Evolutionary conservation across 1,140 invertebrate species (phyloP).

Genomic region (Maniola jurtina): DNA sequence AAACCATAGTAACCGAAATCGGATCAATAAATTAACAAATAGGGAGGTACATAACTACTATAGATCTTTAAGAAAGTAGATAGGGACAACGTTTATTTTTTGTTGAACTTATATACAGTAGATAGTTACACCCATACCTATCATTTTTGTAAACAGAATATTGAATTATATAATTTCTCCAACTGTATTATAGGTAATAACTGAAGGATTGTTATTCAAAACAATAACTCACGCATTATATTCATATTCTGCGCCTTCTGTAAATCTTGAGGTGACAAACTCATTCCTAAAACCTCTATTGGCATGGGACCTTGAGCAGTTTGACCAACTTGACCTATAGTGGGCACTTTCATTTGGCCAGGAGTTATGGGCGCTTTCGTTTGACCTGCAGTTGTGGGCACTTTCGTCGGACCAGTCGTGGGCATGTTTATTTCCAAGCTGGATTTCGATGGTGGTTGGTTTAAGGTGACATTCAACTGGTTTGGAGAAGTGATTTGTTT

Average conservation of each 20-base stretch:
- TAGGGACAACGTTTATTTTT: too few relatives aligned
- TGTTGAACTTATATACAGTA: too few relatives aligned
- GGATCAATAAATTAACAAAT: too few relatives aligned
- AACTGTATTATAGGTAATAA: too few relatives aligned
- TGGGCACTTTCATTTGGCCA: neutral
- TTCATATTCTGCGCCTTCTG: conserved; percentile 9
- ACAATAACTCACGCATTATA: neutral
- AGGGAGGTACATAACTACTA: too few relatives aligned
- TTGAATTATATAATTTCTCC: too few relatives aligned
- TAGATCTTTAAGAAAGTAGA: too few relatives aligned
- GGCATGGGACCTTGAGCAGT: conserved; percentile 5
- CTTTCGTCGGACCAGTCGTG: neutral
- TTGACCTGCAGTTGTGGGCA: neutral
- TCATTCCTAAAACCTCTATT: conserved; percentile 16
- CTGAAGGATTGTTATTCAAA: too few relatives aligned
- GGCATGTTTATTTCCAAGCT: conserved; percentile 27
- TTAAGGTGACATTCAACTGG: neutral
- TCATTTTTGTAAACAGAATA: too few relatives aligned
- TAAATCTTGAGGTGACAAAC: conserved; percentile 17
- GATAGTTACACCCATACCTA: too few relatives aligned
- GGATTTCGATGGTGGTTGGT: conserved; percentile 20
- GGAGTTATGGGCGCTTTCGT: neutral
- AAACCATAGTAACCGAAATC: too few relatives aligned
- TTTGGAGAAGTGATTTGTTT: conserved; percentile 29
- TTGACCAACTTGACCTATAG: too few relatives aligned